phyloP scores from a whole-genome alignment of 2,113 vertebrate species.

The Anas platyrhynchos region DNA sequence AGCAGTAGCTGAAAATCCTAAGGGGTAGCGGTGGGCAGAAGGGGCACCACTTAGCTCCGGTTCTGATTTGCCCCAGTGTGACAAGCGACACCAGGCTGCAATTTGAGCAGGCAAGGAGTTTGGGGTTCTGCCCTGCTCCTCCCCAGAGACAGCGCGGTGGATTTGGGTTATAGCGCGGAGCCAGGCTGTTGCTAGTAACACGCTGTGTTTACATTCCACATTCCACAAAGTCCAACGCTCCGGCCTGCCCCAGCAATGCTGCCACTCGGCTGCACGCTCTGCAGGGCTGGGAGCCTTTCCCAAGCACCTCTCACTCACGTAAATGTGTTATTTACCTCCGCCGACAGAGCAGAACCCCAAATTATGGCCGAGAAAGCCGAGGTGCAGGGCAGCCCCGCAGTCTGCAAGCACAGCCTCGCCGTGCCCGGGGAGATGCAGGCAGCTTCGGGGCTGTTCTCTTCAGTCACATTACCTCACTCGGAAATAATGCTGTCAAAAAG shows the following conservation, averaged over 20 bases:
- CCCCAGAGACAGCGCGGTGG: not conserved
- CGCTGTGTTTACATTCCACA: constrained; percentile 58
- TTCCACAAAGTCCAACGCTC: constrained; percentile 41
- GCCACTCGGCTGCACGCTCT: not conserved
- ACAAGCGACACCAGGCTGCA: not conserved
- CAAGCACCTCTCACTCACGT: not conserved
- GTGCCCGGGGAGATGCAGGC: not conserved
- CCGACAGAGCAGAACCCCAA: not conserved
- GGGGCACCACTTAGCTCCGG: not conserved
- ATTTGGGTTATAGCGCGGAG: not conserved
- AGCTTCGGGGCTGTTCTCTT: not conserved
- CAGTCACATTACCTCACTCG: not conserved
- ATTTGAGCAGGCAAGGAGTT: not conserved
- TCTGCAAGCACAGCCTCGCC: not conserved
- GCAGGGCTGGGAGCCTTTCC: not conserved
- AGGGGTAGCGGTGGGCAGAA: not conserved
- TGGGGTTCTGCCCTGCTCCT: not conserved
- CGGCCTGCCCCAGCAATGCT: not conserved
- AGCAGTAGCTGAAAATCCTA: not conserved
- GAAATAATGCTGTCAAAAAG: not conserved
- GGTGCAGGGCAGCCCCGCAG: not conserved
- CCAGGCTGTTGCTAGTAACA: constrained; percentile 44
- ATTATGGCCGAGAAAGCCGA: not conserved
- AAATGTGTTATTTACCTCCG: not conserved
- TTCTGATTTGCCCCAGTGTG: not conserved